Conservation (phyloP, 2,113 vertebrate species). For the Misgurnus mizolepis region DNA sequence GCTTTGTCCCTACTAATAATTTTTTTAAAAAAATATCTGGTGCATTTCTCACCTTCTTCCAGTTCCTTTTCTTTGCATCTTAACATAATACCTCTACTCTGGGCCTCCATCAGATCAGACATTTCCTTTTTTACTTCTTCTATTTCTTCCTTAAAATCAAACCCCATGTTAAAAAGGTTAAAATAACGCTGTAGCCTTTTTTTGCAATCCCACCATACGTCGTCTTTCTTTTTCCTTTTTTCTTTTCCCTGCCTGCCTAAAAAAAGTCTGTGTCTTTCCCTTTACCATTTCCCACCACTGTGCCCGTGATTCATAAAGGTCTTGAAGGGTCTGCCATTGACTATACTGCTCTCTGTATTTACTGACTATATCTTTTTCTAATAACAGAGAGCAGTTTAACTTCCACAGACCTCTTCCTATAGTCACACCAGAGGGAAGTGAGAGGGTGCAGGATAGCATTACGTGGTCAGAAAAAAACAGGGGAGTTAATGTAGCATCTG, state of each 20-base stretch:
- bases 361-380: neutral
- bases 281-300: constrained; percentile 19
- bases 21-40: neutral
- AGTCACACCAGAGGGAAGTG: neutral
- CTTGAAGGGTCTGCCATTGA: constrained; percentile 29
- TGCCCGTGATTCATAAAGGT: neutral
- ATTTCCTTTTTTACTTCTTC: constrained; percentile 37
- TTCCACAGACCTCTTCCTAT: constrained; percentile 44
- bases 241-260: neutral
- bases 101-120: neutral
- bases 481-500: constrained; percentile 26
- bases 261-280: constrained; percentile 23
- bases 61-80: constrained; percentile 9
- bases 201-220: constrained; percentile 28
- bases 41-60: constrained; percentile 37
- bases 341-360: neutral
- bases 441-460: constrained; percentile 16
- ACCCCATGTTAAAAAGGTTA: neutral
- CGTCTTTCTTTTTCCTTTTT: neutral
- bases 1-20: too few species aligned
- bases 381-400: constrained; percentile 36
- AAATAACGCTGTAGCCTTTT: neutral
- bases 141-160: constrained; percentile 35
- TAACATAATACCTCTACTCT: constrained; percentile 6
- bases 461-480: constrained; percentile 38